Percentiles rank a stretch among this genome's conserved stretches.
phyloP scores from a whole-genome alignment of 2,888 invertebrate genomes.

The Neoscelio sp. region DNA sequence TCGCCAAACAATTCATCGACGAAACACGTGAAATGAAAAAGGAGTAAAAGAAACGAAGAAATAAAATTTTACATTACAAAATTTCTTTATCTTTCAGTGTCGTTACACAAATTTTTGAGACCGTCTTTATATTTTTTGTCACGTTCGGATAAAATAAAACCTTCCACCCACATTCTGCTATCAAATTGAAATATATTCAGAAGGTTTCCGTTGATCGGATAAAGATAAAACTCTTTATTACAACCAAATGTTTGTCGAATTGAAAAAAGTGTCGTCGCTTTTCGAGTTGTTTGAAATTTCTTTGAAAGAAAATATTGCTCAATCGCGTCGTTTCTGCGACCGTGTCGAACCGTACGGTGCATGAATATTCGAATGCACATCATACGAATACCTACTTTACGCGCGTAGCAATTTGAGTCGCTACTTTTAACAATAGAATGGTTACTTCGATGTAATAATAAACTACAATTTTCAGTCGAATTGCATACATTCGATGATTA shows the following conservation, averaged over 20 bases:
- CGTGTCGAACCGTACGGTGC: too few species aligned
- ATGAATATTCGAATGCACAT: too few species aligned
- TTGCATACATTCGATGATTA: slow-evolving; percentile 31
- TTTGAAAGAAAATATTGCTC: slow-evolving; percentile 4
- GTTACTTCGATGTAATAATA: slow-evolving; percentile 41
- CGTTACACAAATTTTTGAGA: too few species aligned
- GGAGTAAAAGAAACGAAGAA: background rate
- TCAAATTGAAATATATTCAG: slow-evolving; percentile 34
- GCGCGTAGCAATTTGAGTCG: slow-evolving; percentile 35
- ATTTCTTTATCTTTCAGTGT: too few species aligned
- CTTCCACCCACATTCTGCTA: slow-evolving; percentile 13
- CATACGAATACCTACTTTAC: slow-evolving; percentile 11
- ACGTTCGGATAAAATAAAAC: slow-evolving; percentile 7
- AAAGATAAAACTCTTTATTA: slow-evolving; percentile 5
- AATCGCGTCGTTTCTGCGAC: slow-evolving; percentile 3
- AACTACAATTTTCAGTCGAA: slow-evolving; percentile 45
- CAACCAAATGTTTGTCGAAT: background rate
- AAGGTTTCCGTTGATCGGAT: slow-evolving; percentile 17
- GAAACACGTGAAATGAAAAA: background rate
- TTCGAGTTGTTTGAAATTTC: background rate
- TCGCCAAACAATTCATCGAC: slow-evolving; percentile 13
- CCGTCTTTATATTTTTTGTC: background rate
- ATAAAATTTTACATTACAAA: slow-evolving; percentile 5
- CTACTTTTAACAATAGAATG: slow-evolving; percentile 48
- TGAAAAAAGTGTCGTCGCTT: slow-evolving; percentile 1